Conservation (phyloP, 1,140 invertebrate genomes). For the Laupala kohalensis region DNA sequence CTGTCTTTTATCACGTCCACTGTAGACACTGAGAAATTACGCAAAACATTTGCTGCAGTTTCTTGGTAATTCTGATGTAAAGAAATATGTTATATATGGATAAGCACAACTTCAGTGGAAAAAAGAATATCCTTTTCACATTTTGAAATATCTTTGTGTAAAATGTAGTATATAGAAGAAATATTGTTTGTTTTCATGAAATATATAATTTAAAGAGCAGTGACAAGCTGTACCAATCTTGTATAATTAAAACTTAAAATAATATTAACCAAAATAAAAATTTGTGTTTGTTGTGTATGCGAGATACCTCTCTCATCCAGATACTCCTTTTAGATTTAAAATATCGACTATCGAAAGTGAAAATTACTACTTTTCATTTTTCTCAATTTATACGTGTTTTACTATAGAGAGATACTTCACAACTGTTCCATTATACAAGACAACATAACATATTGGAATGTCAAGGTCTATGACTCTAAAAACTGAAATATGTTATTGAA, state of each 20-base stretch:
- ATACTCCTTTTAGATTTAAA: too few species aligned
- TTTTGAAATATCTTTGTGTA: slow-evolving; percentile 11
- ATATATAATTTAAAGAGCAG: slow-evolving; percentile 5
- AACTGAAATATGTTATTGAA: too few species aligned
- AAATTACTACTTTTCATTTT: too few species aligned
- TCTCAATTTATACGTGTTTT: too few species aligned
- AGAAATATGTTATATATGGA: not conserved
- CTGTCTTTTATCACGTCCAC: not conserved
- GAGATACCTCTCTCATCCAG: too few species aligned
- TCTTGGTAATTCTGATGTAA: not conserved
- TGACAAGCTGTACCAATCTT: slow-evolving; percentile 10
- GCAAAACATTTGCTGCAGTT: not conserved
- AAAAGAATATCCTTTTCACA: slow-evolving; percentile 4
- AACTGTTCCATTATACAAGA: too few species aligned
- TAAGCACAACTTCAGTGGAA: not conserved
- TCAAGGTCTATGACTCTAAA: too few species aligned
- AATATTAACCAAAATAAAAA: slow-evolving; percentile 5
- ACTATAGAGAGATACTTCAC: too few species aligned
- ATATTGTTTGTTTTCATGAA: slow-evolving; percentile 11
- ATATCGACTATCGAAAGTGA: too few species aligned
- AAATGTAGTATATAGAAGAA: slow-evolving; percentile 5
- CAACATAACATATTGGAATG: too few species aligned
- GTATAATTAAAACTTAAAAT: slow-evolving; percentile 9
- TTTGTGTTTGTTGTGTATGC: not conserved
- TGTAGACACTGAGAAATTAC: not conserved